Base-by-base conservation (phyloP, 1,140 invertebrate genomes). In the Drosophila insularis region DNA sequence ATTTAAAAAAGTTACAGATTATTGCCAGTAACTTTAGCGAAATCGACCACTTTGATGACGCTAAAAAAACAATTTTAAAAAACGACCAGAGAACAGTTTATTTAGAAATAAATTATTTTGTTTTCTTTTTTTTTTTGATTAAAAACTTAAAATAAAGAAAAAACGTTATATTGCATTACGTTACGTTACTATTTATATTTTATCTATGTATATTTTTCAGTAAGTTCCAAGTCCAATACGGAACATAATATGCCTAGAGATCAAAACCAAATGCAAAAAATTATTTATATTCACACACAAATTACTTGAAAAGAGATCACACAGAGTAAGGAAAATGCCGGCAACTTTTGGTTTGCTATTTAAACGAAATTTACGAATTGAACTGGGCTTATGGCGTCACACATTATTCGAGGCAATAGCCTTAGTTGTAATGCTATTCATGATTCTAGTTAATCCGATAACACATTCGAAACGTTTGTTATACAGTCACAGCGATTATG, bases 361-460 rank as follows among this genome's bases (percentile, higher is more conserved):
- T 4, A 70, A 54, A 14, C 80, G 86, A n/a, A 84, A 89, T 39
- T 1, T 78, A 1, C n/a, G 31, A 4, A 84, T 89, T 11, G 85
- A 89, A 62, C 3, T 74, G 11, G 72, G 65, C 19, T 37, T 78
- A 31, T 89, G 85, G 85, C 72, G 68, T 4, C 60, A 61, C 19
- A 75, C 74, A 0, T 14, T 80, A 13, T 68, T 89, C 46, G 84
- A 89, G 63, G 63, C 62, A 31, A 23, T 85, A 32, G 14, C 61
- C 6, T 27, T 89, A 35, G 11, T 89, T 7, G 50, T 84, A 35
- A 67, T 89, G 61, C 31, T 89, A 14, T 32, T 89, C 14, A n/a
- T 75, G 2, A 80, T 89, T 59, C 46, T 80, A 1, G 65, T 67
- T 0, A 84, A 89, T 54, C 84, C 85, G 23, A 80, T 89, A 14